Evolutionary conservation across 1,140 invertebrate species (phyloP).

Genomic region (Augochlora pura): DNA sequence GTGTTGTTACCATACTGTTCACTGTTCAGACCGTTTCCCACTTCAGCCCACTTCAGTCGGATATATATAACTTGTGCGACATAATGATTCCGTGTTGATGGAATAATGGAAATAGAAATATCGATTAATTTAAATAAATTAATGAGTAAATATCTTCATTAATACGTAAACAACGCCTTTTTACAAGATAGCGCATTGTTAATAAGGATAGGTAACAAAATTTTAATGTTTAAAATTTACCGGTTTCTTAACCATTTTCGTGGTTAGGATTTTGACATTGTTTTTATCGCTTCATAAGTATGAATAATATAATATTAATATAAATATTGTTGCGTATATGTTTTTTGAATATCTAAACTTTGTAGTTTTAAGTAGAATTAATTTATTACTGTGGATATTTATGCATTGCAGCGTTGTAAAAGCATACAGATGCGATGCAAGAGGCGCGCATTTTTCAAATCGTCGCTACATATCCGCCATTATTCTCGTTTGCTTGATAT

Average conservation of each 20-base stretch:
- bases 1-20: not conserved
- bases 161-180: not conserved
- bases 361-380: not conserved
- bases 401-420: not conserved
- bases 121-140: not conserved
- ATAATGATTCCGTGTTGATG: no score
- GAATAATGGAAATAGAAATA: no score
- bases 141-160: not conserved
- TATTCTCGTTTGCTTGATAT: not conserved
- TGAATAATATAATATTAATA: no score
- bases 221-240: not conserved
- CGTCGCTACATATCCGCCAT: not conserved
- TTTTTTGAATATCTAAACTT: not conserved
- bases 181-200: not conserved
- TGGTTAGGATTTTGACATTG: no score
- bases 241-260: not conserved
- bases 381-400: no score
- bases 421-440: not conserved
- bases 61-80: no score
- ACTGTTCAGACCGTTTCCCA: no score
- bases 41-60: not conserved
- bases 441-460: conserved; percentile 20
- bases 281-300: not conserved
- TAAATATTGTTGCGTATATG: not conserved
- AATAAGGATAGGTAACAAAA: not conserved